A percentile compares a stretch with the other conserved stretches of the same genome.
Conservation (phyloP, 2,888 invertebrate species). For the Ceriagrion tenellum region DNA sequence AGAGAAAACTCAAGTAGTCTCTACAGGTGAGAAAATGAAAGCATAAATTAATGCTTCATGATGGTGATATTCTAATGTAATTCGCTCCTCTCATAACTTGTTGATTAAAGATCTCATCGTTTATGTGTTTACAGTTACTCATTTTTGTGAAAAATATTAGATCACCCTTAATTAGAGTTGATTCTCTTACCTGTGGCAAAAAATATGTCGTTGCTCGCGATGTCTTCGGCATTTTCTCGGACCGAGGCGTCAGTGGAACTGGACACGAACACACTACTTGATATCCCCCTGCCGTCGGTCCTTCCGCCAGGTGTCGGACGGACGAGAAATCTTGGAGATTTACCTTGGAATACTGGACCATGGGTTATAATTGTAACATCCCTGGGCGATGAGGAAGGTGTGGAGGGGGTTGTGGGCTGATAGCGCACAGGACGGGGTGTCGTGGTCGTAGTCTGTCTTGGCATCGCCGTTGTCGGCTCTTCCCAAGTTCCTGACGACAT, state of each 20-base stretch:
- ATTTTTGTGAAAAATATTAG: too few relatives aligned
- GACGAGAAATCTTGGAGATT: slow-evolving; percentile 80
- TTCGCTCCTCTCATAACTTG: too few relatives aligned
- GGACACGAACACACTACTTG: neutral
- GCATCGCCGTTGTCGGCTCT: slow-evolving; percentile 72
- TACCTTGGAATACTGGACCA: slow-evolving; percentile 76
- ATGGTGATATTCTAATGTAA: too few relatives aligned
- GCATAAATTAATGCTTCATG: too few relatives aligned
- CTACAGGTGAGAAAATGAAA: too few relatives aligned
- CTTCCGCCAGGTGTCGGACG: slow-evolving; percentile 80
- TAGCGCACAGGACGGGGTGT: neutral
- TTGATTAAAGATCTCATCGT: too few relatives aligned
- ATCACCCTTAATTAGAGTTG: too few relatives aligned
- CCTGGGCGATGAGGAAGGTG: neutral
- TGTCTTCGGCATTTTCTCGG: slow-evolving; percentile 36
- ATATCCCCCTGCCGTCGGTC: neutral
- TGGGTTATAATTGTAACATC: slow-evolving; percentile 75
- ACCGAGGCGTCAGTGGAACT: slow-evolving; percentile 34
- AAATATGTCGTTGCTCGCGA: slow-evolving; percentile 61
- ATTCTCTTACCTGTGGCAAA: slow-evolving; percentile 29
- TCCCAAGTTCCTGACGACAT: slow-evolving; percentile 76
- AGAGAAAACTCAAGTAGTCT: too few relatives aligned
- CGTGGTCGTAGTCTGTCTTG: slow-evolving; percentile 72
- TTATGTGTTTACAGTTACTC: too few relatives aligned
- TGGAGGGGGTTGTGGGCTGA: neutral